Evolutionary conservation across 2,888 invertebrate species (phyloP).

Genomic region (Orchesella flavescens): DNA sequence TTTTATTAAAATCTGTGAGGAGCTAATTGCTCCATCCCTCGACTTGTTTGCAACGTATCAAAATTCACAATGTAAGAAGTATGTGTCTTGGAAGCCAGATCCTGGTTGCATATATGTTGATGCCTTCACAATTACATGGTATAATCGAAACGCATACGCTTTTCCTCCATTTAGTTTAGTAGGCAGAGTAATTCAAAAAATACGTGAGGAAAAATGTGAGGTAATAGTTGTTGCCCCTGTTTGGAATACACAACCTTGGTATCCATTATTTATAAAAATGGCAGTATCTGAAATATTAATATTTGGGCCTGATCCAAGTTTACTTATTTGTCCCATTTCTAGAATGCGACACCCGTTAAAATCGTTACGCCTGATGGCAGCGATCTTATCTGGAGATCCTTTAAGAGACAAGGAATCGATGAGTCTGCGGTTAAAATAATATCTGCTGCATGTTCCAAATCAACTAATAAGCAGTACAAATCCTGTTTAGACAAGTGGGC

Average conservation of each 20-base stretch:
- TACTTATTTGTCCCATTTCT: not conserved
- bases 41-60: conserved; percentile 59
- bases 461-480: conserved; percentile 47
- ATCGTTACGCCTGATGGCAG: conserved; percentile 23
- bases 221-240: conserved; percentile 27
- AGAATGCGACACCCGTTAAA: not conserved
- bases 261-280: conserved; percentile 14
- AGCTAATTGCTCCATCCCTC: conserved; percentile 34
- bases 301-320: not conserved
- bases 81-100: conserved; percentile 23
- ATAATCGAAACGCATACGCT: conserved; percentile 33
- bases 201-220: not conserved
- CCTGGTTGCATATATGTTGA: conserved; percentile 9
- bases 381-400: conserved; percentile 5
- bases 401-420: conserved; percentile 5
- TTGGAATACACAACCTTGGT: conserved; percentile 34
- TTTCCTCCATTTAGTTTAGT: conserved; percentile 51
- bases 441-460: conserved; percentile 25
- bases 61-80: conserved; percentile 46
- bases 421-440: not conserved
- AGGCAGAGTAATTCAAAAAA: not conserved
- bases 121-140: conserved; percentile 58
- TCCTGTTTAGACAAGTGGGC: conserved; percentile 24
- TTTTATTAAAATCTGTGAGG: not conserved
- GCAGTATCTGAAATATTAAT: not conserved